Conservation (phyloP, 2,797 vertebrate species). For the Phataginus tetradactyla region DNA sequence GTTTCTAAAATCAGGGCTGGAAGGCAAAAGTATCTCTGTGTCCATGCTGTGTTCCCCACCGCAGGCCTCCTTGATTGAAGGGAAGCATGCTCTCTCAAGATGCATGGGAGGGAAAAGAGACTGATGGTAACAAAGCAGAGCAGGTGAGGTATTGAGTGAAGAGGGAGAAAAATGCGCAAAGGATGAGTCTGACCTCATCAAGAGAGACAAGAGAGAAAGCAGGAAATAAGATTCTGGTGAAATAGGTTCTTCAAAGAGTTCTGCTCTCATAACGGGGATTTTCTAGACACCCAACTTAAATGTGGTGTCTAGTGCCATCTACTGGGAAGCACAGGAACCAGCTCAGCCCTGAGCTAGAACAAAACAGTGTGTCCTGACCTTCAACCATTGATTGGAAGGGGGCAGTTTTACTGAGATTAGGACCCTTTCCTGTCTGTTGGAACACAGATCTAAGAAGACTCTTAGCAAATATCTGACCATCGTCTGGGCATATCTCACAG, state of each 20-base stretch:
- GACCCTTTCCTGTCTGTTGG: neutral
- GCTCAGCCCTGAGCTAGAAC: neutral
- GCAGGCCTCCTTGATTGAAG: neutral
- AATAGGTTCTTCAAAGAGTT: neutral
- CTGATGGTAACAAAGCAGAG: neutral
- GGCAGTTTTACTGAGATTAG: neutral
- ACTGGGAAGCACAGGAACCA: neutral
- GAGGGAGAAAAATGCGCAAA: neutral
- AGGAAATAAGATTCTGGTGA: neutral
- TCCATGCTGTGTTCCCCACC: neutral
- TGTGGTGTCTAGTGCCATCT: conserved; percentile 58
- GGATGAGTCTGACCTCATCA: neutral
- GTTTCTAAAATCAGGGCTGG: neutral
- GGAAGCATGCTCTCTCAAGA: neutral
- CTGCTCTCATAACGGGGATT: neutral
- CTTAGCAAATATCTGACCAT: neutral
- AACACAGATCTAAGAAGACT: neutral
- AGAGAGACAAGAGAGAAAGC: neutral
- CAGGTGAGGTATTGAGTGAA: neutral
- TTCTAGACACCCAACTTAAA: neutral
- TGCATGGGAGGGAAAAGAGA: neutral
- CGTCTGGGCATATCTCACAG: neutral
- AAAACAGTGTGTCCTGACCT: neutral
- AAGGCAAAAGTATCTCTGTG: neutral
- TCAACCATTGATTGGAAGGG: neutral